Evolutionary conservation across 2,113 vertebrate genomes (phyloP).

Genomic region (Bubo blakistoni): DNA sequence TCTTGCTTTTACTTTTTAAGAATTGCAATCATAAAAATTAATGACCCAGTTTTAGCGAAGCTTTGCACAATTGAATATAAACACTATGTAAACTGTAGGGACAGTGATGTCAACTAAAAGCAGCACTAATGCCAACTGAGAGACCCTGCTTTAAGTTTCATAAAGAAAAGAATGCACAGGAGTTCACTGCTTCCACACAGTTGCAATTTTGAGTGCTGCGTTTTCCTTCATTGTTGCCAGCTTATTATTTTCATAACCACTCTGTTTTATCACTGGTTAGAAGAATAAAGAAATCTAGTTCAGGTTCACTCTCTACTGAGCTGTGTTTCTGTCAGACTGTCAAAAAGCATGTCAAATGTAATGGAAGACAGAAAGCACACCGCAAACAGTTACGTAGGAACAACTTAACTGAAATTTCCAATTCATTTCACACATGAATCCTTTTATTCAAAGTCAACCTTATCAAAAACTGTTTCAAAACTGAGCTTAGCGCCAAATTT

Average conservation of each 20-base stretch:
- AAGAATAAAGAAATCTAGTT: conserved; percentile 1
- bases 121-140: background rate
- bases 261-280: background rate
- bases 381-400: background rate
- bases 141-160: background rate
- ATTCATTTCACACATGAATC: background rate
- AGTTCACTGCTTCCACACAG: background rate
- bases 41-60: background rate
- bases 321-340: conserved; percentile 27
- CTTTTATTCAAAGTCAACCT: background rate
- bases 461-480: conserved; percentile 9
- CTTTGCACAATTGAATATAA: background rate
- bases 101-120: background rate
- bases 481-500: background rate
- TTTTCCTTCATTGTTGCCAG: background rate
- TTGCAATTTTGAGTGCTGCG: background rate
- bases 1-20: background rate
- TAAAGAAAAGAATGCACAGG: background rate
- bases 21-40: conserved; percentile 18
- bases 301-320: background rate
- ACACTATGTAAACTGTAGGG: background rate
- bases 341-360: background rate
- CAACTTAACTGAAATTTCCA: conserved; percentile 14
- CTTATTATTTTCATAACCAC: conserved; percentile 16
- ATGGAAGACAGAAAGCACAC: background rate